Evolutionary conservation across 2,797 vertebrate genomes (phyloP).

Genomic region (Erithacus rubecula): DNA sequence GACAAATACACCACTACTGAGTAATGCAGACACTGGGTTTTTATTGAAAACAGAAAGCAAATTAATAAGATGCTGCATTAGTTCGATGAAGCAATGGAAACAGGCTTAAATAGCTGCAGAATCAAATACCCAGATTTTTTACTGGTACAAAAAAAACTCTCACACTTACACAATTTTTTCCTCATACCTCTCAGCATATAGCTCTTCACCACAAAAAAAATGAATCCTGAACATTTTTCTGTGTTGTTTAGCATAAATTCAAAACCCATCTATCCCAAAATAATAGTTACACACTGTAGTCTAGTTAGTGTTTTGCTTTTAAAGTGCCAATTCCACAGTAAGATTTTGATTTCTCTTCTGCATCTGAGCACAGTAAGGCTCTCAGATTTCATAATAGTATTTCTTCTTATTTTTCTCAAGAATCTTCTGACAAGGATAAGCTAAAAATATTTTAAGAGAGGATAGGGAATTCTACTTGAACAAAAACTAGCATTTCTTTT

Average conservation of each 20-base stretch:
- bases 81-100: neutral
- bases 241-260: neutral
- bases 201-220: neutral
- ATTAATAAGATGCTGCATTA: neutral
- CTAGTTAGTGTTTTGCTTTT: neutral
- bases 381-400: neutral
- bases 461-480: neutral
- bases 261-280: neutral
- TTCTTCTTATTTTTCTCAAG: neutral
- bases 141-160: fast-evolving
- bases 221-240: neutral
- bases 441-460: neutral
- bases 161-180: neutral
- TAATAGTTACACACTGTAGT: fast-evolving
- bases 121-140: neutral
- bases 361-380: neutral
- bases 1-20: neutral
- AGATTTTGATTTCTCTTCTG: neutral
- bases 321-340: neutral
- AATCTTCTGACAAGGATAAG: neutral
- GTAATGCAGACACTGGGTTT: neutral
- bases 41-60: neutral
- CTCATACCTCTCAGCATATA: neutral
- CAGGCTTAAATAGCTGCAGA: neutral
- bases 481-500: neutral